Percentiles rank a stretch among this genome's conserved stretches.
Evolutionary conservation across 2,888 invertebrate genomes (phyloP).

Genomic region (Troglohyphantes excavatus): DNA sequence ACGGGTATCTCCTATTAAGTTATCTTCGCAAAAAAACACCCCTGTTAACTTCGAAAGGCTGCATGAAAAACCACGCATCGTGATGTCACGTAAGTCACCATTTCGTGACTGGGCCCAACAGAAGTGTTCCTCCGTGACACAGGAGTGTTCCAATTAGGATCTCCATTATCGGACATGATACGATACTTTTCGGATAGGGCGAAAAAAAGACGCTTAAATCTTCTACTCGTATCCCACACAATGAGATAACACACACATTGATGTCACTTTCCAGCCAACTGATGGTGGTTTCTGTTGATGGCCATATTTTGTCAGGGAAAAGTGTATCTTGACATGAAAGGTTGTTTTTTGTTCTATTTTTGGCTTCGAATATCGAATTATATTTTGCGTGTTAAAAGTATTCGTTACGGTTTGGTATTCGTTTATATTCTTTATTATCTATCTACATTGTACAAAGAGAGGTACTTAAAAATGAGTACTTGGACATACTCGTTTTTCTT

Average conservation of each 20-base stretch:
- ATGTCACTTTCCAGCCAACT: background rate
- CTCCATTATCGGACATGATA: conserved; percentile 19
- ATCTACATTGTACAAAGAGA: too few relatives aligned
- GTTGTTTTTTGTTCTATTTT: too few relatives aligned
- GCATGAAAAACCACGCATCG: background rate
- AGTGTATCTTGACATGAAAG: too few relatives aligned
- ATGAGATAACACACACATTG: background rate
- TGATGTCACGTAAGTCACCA: conserved; percentile 16
- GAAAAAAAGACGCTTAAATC: background rate
- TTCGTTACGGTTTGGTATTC: too few relatives aligned
- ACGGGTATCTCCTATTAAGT: background rate
- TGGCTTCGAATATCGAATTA: too few relatives aligned
- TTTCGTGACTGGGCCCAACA: conserved; percentile 32
- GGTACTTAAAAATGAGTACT: too few relatives aligned
- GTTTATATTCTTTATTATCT: too few relatives aligned
- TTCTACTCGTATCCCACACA: background rate
- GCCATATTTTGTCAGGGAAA: too few relatives aligned
- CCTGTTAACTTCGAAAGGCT: too few relatives aligned
- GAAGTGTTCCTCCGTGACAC: background rate
- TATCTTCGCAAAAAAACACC: background rate
- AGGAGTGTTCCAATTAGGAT: conserved; percentile 44
- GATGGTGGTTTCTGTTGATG: too few relatives aligned
- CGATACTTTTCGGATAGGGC: background rate
- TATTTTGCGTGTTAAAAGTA: too few relatives aligned
- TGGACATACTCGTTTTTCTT: too few relatives aligned